Evolutionary conservation across 2,888 invertebrate genomes (phyloP).

Genomic region (Synanthedon myopaeformis): DNA sequence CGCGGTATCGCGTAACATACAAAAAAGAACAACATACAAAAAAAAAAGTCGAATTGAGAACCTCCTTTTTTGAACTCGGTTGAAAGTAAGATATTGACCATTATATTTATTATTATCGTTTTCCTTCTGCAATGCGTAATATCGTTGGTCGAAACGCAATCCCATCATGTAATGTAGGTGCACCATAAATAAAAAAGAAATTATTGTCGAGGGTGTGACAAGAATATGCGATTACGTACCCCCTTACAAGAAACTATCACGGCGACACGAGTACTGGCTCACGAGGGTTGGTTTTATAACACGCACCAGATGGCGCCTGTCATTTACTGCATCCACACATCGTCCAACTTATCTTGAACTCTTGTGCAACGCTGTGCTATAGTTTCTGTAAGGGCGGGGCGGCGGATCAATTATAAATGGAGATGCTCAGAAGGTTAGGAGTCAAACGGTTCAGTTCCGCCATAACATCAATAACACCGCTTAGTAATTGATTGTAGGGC

Average conservation of each 20-base stretch:
- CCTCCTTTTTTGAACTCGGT: no score
- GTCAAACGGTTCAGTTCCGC: constrained; percentile 57
- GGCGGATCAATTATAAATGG: constrained; percentile 25
- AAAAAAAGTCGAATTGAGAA: no score
- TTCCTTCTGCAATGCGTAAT: no score
- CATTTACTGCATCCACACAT: constrained; percentile 52
- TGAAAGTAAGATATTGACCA: no score
- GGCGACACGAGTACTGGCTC: constrained; percentile 43
- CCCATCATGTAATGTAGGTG: no score
- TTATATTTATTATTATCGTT: no score
- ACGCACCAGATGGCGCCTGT: constrained; percentile 59
- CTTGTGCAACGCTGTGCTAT: neutral
- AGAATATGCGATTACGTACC: constrained; percentile 1
- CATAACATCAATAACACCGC: constrained; percentile 50
- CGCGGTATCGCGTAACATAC: no score
- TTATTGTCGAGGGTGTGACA: neutral
- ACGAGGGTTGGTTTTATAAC: constrained; percentile 63
- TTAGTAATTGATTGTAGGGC: constrained; percentile 47
- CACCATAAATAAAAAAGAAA: neutral
- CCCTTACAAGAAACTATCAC: constrained; percentile 60
- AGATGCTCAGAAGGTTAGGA: constrained; percentile 44
- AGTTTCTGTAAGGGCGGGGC: constrained; percentile 4
- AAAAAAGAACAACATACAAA: no score
- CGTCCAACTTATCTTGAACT: constrained; percentile 17
- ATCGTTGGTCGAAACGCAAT: no score